Percentiles rank a stretch among this genome's conserved stretches.
These are phyloP conservation scores for Delia radicum DNA, from an alignment of 1,140 invertebrate species.

Conservation along the genomic window DNA sequence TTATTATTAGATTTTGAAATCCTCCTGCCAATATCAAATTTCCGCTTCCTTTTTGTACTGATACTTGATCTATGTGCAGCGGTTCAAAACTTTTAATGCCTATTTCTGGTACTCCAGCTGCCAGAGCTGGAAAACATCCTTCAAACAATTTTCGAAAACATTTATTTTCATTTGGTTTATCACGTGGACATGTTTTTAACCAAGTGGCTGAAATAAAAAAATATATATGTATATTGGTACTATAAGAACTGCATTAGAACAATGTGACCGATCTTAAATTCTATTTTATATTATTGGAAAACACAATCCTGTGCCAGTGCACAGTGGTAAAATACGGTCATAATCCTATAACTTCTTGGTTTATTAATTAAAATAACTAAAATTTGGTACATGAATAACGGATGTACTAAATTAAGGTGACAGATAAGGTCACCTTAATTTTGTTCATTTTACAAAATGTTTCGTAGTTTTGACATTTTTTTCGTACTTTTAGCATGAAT, in stretches of 20 bases:
- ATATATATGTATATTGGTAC: background rate
- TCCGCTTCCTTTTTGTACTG: constrained; percentile 57
- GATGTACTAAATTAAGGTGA: too few relatives aligned
- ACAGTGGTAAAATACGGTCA: too few relatives aligned
- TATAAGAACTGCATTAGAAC: too few relatives aligned
- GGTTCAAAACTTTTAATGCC: constrained; percentile 58
- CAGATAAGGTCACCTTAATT: too few relatives aligned
- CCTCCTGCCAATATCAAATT: constrained; percentile 56
- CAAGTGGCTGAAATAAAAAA: constrained; percentile 39
- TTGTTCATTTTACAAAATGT: too few relatives aligned
- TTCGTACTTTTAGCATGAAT: too few relatives aligned
- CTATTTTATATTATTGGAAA: background rate
- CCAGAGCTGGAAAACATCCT: constrained; percentile 48
- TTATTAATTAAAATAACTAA: background rate
- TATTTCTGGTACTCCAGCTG: constrained; percentile 58
- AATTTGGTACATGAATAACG: too few relatives aligned
- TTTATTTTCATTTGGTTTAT: constrained; percentile 51
- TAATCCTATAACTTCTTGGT: background rate
- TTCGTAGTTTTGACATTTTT: too few relatives aligned
- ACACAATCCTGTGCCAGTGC: too few relatives aligned
- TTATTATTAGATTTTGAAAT: constrained; percentile 57
- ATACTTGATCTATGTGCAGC: constrained; percentile 56
- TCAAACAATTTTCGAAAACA: constrained; percentile 51
- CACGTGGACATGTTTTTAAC: constrained; percentile 47
- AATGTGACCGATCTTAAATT: background rate